Evolutionary conservation across 2,888 invertebrate genomes (phyloP).

Genomic region (Himalopsyche kuldschensis): DNA sequence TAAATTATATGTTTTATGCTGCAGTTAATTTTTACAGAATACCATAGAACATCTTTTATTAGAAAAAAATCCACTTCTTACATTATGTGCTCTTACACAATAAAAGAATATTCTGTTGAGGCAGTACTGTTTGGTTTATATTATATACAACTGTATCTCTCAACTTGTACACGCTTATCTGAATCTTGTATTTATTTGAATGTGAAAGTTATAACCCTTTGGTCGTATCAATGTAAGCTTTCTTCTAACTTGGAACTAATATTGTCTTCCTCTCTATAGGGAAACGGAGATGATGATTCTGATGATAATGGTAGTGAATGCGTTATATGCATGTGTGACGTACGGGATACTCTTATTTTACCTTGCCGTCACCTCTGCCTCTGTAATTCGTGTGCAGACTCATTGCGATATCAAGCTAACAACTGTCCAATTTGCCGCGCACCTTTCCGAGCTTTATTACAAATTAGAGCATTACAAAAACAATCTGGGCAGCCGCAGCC

Average conservation of each 20-base stretch:
- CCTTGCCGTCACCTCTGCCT: constrained; percentile 96
- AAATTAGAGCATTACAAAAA: constrained; percentile 91
- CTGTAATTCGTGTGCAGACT: constrained; percentile 97
- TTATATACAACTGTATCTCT: too few species aligned
- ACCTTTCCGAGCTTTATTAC: constrained; percentile 95
- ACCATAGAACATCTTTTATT: neutral
- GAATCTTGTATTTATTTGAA: too few species aligned
- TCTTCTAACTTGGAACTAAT: neutral
- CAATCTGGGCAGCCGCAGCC: constrained; percentile 57
- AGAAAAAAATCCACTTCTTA: too few species aligned
- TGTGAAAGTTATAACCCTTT: too few species aligned
- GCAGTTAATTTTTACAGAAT: neutral
- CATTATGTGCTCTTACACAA: too few species aligned
- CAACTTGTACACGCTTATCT: too few species aligned
- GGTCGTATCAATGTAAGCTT: neutral
- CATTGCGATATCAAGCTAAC: constrained; percentile 94
- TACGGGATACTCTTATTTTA: constrained; percentile 93
- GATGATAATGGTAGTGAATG: constrained; percentile 97
- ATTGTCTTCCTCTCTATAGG: constrained; percentile 43
- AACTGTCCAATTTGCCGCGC: constrained; percentile 99
- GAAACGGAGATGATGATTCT: constrained; percentile 77
- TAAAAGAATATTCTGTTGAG: too few species aligned
- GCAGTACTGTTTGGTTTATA: too few species aligned
- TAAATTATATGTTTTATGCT: neutral
- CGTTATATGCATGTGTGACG: constrained; percentile 99